phyloP scores from a whole-genome alignment of 2,113 vertebrate genomes.

The Peromyscus polionotus region DNA sequence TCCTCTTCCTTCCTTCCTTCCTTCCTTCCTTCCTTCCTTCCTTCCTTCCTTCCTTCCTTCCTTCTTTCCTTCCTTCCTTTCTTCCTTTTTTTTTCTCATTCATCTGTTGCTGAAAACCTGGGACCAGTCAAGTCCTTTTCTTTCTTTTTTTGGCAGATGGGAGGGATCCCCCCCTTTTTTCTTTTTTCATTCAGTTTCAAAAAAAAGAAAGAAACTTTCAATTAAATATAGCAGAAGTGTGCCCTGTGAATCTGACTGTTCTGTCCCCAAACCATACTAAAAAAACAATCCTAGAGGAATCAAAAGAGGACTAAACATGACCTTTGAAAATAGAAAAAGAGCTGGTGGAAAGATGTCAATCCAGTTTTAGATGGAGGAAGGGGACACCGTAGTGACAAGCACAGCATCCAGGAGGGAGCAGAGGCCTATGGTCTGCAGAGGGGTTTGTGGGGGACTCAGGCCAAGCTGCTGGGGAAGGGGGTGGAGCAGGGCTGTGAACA shows the following conservation, averaged over 20 bases:
- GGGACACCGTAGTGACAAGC: conserved; percentile 22
- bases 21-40: too few relatives aligned
- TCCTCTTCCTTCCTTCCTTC: too few relatives aligned
- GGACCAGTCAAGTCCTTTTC: background rate
- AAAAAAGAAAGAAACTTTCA: background rate
- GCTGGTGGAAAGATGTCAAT: background rate
- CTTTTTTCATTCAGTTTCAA: background rate
- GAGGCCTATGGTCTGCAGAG: background rate
- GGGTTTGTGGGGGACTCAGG: background rate
- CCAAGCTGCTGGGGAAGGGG: background rate
- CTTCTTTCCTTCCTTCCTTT: too few relatives aligned
- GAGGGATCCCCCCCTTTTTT: background rate
- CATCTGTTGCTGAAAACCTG: background rate
- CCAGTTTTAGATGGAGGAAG: conserved; percentile 39
- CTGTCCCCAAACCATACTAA: conserved; percentile 18
- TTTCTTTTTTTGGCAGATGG: background rate
- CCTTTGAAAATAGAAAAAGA: background rate
- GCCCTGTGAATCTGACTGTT: conserved; percentile 22
- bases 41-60: too few relatives aligned
- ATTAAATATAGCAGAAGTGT: conserved; percentile 37
- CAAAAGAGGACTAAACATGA: conserved; percentile 24
- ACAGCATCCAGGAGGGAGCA: background rate
- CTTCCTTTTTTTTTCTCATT: background rate
- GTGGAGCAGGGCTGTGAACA: background rate
- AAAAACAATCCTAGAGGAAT: background rate